These are phyloP conservation scores for Platygyra sinensis DNA, from an alignment of 64 coral and sea anemone genomes.

Conservation along the genomic window DNA sequence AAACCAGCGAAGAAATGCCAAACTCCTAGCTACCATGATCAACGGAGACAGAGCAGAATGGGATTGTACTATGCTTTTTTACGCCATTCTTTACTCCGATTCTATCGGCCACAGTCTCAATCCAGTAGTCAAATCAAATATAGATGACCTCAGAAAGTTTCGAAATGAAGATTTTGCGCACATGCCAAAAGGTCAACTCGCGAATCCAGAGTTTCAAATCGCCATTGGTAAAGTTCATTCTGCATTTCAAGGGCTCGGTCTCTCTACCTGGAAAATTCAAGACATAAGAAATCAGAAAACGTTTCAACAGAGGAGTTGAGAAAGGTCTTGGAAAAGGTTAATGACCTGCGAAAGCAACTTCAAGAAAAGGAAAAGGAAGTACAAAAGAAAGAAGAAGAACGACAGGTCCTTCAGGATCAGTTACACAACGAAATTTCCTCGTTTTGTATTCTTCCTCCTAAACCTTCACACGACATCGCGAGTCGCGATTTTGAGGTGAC, in stretches of 20 bases:
- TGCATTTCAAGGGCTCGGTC: no score
- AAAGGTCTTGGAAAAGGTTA: neutral
- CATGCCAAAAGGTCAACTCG: no score
- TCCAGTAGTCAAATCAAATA: neutral
- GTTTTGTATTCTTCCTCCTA: conserved; percentile 9
- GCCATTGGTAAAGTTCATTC: no score
- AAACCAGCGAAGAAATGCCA: neutral
- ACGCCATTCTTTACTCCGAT: conserved; percentile 42
- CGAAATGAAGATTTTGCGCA: neutral
- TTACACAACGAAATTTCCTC: neutral
- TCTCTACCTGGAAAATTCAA: neutral
- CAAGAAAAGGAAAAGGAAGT: neutral
- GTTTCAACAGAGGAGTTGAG: conserved; percentile 3
- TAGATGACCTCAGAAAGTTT: conserved; percentile 43
- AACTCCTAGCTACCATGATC: neutral
- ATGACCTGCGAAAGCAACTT: neutral
- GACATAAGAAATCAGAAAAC: neutral
- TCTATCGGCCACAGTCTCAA: neutral
- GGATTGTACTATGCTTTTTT: conserved; percentile 27
- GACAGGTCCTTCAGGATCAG: neutral
- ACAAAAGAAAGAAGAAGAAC: neutral
- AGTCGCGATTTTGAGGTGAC: neutral
- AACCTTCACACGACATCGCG: conserved; percentile 16
- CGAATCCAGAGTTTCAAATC: no score
- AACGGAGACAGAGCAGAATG: conserved; percentile 20